These are phyloP conservation scores for Caenorhabditis brenneri DNA, from an alignment of 1,140 invertebrate species.

Conservation along the genomic window DNA sequence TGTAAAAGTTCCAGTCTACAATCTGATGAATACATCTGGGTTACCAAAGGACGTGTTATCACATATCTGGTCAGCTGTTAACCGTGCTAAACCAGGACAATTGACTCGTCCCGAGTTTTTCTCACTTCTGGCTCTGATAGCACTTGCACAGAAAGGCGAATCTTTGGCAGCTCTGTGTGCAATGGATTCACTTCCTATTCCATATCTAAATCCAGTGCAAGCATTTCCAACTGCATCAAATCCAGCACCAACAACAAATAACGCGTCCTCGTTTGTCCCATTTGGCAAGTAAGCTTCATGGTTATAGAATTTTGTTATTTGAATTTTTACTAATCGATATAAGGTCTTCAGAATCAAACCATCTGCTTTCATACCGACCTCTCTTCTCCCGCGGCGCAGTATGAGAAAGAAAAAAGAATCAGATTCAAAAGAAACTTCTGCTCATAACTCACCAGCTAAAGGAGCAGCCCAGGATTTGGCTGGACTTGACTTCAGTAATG, in stretches of 20 bases:
- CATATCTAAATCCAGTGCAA: conserved; percentile 53
- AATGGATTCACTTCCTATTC: conserved; percentile 59
- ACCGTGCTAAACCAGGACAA: conserved; percentile 59
- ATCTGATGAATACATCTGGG: conserved; percentile 59
- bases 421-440: conserved; percentile 27
- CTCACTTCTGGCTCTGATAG: conserved; percentile 64
- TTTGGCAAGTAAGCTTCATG: conserved; percentile 41
- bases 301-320: not conserved
- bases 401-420: conserved; percentile 35
- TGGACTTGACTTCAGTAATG: not conserved
- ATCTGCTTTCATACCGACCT: conserved; percentile 45
- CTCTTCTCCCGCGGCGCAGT: conserved; percentile 28
- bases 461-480: not conserved
- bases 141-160: conserved; percentile 63
- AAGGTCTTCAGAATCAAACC: conserved; percentile 16
- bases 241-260: conserved; percentile 32
- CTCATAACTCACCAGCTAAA: not conserved
- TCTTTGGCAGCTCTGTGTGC: conserved; percentile 56
- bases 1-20: conserved; percentile 56
- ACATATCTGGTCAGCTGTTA: conserved; percentile 65
- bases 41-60: conserved; percentile 57
- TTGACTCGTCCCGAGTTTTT: conserved; percentile 65
- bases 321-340: not conserved
- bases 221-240: conserved; percentile 42
- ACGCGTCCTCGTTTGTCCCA: conserved; percentile 10